A percentile compares a stretch with the other conserved stretches of the same genome.
Evolutionary conservation across 2,113 vertebrate genomes (phyloP).

Genomic region (Oophaga pumilio): DNA sequence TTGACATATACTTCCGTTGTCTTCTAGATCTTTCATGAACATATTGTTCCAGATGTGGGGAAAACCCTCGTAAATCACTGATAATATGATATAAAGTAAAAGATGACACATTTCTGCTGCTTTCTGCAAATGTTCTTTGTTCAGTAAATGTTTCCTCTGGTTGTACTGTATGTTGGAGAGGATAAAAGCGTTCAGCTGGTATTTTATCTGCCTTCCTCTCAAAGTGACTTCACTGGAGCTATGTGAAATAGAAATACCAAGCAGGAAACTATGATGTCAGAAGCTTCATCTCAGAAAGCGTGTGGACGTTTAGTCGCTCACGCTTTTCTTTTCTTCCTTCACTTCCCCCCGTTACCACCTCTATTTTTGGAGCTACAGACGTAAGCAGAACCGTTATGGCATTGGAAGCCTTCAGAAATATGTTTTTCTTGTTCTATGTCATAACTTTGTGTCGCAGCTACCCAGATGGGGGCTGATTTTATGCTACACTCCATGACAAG

Average conservation of each 20-base stretch:
- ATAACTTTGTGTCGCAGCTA: not conserved
- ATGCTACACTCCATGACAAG: not conserved
- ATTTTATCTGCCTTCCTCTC: conserved; percentile 35
- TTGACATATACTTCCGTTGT: not conserved
- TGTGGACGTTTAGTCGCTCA: conserved; percentile 24
- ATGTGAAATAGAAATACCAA: conserved; percentile 56
- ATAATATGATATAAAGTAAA: not conserved
- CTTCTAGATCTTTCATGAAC: not conserved
- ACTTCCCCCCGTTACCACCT: not conserved
- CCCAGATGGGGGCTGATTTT: not conserved
- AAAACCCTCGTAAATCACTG: not conserved
- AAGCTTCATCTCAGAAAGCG: conserved; percentile 61
- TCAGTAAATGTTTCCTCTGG: conserved; percentile 29
- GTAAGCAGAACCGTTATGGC: conserved; percentile 5
- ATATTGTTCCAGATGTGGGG: not conserved
- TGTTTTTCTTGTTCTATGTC: not conserved
- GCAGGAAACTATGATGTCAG: conserved; percentile 66
- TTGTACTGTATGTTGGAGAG: not conserved
- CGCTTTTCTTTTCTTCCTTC: conserved; percentile 47
- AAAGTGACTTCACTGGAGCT: conserved; percentile 19
- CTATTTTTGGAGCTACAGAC: conserved; percentile 5
- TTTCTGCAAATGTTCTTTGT: conserved; percentile 21
- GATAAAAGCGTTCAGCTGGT: conserved; percentile 3
- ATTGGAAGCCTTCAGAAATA: conserved; percentile 9
- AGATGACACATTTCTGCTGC: not conserved